Evolutionary conservation across 2,797 vertebrate species (phyloP).

Genomic region (Poecile montanus): DNA sequence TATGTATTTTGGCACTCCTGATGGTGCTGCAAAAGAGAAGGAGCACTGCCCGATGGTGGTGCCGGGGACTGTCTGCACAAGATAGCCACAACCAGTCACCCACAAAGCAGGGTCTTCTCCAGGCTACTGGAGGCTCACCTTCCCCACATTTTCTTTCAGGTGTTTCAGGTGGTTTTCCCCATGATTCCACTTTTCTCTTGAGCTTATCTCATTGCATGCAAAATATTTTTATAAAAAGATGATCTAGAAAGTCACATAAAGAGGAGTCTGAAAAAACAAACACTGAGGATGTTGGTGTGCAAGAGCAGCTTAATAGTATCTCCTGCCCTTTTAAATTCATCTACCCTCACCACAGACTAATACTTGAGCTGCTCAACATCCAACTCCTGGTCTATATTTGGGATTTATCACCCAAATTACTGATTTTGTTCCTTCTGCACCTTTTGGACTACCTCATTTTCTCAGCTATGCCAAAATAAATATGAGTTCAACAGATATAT

Average conservation of each 20-base stretch:
- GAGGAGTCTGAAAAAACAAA: not conserved
- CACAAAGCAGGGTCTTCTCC: not conserved
- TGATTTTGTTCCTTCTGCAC: slow-evolving; percentile 12
- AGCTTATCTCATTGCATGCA: not conserved
- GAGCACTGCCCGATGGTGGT: rapidly evolving
- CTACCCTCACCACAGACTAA: not conserved
- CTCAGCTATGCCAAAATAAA: slow-evolving; percentile 29
- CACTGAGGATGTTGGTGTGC: not conserved
- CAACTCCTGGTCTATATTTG: not conserved
- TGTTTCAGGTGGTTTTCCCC: not conserved
- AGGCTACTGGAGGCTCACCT: not conserved
- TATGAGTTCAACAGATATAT: slow-evolving; percentile 39
- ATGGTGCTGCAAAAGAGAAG: not conserved
- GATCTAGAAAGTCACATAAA: not conserved
- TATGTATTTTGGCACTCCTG: not conserved
- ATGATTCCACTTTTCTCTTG: not conserved
- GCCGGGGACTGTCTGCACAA: not conserved
- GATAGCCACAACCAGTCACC: not conserved
- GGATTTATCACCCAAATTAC: not conserved
- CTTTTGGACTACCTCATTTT: slow-evolving; percentile 35
- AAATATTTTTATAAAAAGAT: not conserved
- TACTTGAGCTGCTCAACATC: not conserved
- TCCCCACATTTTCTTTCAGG: not conserved
- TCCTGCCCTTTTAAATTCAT: not conserved
- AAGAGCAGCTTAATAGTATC: not conserved